A percentile compares a stretch with the other conserved stretches of the same genome.
phyloP scores from a whole-genome alignment of 2,888 invertebrate genomes.

The Conistra vaccinii region DNA sequence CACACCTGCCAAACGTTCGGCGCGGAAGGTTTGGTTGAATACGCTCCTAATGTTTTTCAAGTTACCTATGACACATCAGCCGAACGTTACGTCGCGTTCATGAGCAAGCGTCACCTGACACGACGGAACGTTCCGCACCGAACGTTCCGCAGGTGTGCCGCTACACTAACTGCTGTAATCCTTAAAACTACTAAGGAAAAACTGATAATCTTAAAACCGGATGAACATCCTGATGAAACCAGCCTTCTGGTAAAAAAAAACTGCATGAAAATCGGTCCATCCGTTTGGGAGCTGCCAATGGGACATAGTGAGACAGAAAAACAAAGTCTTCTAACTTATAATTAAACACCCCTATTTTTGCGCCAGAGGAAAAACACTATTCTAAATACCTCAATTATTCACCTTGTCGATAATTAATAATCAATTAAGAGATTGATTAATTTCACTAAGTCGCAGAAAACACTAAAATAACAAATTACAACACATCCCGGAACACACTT shows the following conservation, averaged over 20 bases:
- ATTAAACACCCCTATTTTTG: background rate
- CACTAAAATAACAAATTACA: no score
- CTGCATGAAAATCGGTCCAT: background rate
- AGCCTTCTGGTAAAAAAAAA: background rate
- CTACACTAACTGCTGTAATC: background rate
- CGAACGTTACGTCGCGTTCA: no score
- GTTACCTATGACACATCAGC: no score
- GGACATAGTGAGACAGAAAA: no score
- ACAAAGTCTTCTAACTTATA: no score
- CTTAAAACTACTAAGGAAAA: background rate
- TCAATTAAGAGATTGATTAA: background rate
- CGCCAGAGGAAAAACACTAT: background rate
- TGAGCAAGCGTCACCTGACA: no score
- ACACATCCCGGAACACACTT: background rate
- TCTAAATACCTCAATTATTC: background rate
- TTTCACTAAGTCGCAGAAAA: background rate
- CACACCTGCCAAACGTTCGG: no score
- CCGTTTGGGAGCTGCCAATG: background rate
- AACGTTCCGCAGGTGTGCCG: no score
- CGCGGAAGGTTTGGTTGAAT: no score
- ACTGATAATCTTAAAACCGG: background rate
- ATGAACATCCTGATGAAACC: background rate
- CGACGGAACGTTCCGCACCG: no score
- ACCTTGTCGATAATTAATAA: background rate
- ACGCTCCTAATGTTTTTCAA: no score